Evolutionary conservation across 2,113 vertebrate genomes (phyloP).

Genomic region (Protobothrops flavoviridis): DNA sequence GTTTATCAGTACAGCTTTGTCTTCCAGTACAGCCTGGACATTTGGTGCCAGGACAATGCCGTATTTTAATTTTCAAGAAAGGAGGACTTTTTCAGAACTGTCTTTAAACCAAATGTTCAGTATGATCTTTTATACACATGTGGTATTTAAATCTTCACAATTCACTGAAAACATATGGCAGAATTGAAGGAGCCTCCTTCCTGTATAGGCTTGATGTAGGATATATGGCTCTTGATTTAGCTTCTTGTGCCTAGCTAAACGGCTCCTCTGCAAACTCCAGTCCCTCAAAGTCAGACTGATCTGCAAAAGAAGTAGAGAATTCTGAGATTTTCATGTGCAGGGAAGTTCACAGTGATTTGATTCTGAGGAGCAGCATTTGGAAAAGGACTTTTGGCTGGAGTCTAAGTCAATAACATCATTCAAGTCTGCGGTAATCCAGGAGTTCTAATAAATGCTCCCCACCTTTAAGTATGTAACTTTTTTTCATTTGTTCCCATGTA

Average conservation of each 20-base stretch:
- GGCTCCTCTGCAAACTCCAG: not conserved
- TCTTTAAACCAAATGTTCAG: not conserved
- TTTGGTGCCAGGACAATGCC: not conserved
- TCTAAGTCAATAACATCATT: not conserved
- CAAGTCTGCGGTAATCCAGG: not conserved
- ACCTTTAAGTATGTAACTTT: not conserved
- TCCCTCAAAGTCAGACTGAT: not conserved
- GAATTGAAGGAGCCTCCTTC: not conserved
- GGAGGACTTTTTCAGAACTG: slow-evolving; percentile 6
- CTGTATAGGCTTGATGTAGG: not conserved
- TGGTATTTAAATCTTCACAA: not conserved
- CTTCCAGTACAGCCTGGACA: not conserved
- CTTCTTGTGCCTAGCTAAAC: not conserved
- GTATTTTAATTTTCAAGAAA: slow-evolving; percentile 14
- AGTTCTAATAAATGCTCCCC: not conserved
- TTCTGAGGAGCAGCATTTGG: not conserved
- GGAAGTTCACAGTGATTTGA: not conserved
- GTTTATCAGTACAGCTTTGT: not conserved
- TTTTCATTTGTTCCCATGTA: not conserved
- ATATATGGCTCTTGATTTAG: not conserved
- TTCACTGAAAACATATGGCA: not conserved
- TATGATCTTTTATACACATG: not conserved
- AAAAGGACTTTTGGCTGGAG: not conserved
- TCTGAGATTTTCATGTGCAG: not conserved
- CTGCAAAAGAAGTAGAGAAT: not conserved